A percentile compares a stretch with the other conserved stretches of the same genome.
These are phyloP conservation scores for Budorcas taxicolor DNA, from an alignment of 2,113 vertebrate species.

Conservation along the genomic window DNA sequence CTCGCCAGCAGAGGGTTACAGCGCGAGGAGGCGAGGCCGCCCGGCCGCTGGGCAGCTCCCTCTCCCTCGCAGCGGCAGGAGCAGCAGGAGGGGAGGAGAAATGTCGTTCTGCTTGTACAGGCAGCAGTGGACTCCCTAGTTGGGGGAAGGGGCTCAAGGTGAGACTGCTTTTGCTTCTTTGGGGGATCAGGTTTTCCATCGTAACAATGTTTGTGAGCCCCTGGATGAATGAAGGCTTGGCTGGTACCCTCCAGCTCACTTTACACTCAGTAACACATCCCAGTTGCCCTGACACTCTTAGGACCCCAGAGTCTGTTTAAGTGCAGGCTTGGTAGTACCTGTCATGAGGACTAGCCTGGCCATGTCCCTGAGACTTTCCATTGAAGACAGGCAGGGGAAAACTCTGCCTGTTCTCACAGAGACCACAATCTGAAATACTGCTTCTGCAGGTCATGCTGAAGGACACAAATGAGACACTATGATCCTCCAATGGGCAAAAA, in stretches of 20 bases:
- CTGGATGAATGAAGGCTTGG: background rate
- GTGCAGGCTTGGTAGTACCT: background rate
- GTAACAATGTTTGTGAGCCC: background rate
- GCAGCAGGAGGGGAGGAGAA: constrained; percentile 56
- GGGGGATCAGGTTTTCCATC: constrained; percentile 22
- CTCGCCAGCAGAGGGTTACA: constrained; percentile 37
- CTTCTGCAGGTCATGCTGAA: background rate
- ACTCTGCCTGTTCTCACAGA: background rate
- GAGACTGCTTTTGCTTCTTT: background rate
- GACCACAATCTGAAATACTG: background rate
- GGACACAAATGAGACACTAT: background rate
- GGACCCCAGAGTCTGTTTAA: background rate
- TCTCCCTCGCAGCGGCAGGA: background rate
- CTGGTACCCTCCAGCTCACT: background rate
- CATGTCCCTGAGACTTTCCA: background rate
- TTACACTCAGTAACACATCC: background rate
- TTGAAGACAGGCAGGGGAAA: background rate
- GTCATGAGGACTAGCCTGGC: background rate
- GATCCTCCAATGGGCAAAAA: background rate
- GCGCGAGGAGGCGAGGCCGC: constrained; percentile 37
- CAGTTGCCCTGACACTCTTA: background rate
- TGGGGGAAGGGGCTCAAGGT: constrained; percentile 38
- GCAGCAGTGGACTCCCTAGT: constrained; percentile 15
- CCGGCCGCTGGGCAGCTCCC: constrained; percentile 63
- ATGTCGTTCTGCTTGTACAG: constrained; percentile 61